A percentile compares a stretch with the other conserved stretches of the same genome.
phyloP scores from a whole-genome alignment of 2,888 invertebrate genomes.

The Aleiodes alternator region DNA sequence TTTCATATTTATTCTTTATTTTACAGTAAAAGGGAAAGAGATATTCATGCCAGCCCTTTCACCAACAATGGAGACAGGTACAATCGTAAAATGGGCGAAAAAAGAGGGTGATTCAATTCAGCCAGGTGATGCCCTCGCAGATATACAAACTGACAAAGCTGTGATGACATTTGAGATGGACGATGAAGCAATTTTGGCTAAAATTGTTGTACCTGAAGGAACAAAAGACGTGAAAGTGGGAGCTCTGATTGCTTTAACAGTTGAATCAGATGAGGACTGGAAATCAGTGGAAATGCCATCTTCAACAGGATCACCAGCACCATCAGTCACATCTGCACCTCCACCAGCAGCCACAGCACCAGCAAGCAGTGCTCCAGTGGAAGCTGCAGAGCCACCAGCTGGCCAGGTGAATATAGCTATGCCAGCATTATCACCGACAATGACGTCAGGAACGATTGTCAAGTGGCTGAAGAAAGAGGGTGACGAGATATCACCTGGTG shows the following conservation, averaged over 20 bases:
- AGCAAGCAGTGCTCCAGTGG: conserved; percentile 38
- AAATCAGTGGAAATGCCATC: conserved; percentile 75
- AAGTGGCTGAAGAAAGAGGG: conserved; percentile 80
- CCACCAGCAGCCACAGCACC: conserved; percentile 48
- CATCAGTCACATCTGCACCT: conserved; percentile 44
- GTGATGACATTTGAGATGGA: conserved; percentile 79
- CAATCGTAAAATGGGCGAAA: conserved; percentile 79
- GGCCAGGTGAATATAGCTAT: conserved; percentile 75
- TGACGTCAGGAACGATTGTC: conserved; percentile 79
- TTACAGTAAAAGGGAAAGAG: conserved; percentile 72
- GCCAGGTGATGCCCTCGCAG: conserved; percentile 80
- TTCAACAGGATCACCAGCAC: conserved; percentile 46
- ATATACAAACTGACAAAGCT: conserved; percentile 82
- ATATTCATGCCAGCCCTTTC: conserved; percentile 80
- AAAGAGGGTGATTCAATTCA: conserved; percentile 78
- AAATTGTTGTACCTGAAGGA: conserved; percentile 79
- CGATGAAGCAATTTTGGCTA: conserved; percentile 80
- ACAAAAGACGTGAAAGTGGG: conserved; percentile 78
- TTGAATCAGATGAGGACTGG: conserved; percentile 81
- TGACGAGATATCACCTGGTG: conserved; percentile 78
- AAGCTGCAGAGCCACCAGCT: conserved; percentile 61
- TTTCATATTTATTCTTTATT: conserved; percentile 19
- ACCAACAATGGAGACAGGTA: conserved; percentile 81
- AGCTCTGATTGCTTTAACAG: conserved; percentile 79
- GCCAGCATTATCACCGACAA: conserved; percentile 82